A percentile compares a stretch with the other conserved stretches of the same genome.
Evolutionary conservation across 2,888 invertebrate species (phyloP).

Genomic region (Amphimallon solstitiale): DNA sequence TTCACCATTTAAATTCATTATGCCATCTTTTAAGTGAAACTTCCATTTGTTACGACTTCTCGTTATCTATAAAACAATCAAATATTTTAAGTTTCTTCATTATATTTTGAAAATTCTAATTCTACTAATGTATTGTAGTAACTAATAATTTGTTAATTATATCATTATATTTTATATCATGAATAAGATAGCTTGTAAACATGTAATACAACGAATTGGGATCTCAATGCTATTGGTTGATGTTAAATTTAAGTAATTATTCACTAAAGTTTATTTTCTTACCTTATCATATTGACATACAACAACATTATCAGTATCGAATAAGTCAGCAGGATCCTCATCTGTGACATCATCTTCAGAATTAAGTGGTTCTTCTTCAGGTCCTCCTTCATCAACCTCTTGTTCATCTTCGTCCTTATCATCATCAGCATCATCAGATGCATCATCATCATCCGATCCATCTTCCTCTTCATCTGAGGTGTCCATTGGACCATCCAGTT

Average conservation of each 20-base stretch:
- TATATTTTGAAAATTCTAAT: too few species aligned
- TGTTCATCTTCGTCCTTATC: conserved; percentile 64
- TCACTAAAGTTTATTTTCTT: conserved; percentile 40
- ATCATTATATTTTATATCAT: too few species aligned
- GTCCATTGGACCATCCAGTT: conserved; percentile 70
- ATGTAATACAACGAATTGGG: too few species aligned
- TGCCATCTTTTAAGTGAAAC: conserved; percentile 98
- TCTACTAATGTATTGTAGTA: too few species aligned
- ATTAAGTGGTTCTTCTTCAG: conserved; percentile 87
- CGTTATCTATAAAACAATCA: conserved; percentile 77
- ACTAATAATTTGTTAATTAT: too few species aligned
- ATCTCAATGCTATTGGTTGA: too few species aligned
- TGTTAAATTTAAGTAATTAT: not conserved
- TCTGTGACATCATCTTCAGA: conserved; percentile 98
- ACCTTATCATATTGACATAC: conserved; percentile 99
- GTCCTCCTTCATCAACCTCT: conserved; percentile 66
- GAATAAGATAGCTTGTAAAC: too few species aligned
- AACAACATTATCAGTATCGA: conserved; percentile 99
- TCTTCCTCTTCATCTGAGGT: conserved; percentile 81
- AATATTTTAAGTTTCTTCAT: too few species aligned
- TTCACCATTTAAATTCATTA: conserved; percentile 98
- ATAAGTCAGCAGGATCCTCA: conserved; percentile 92
- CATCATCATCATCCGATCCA: conserved; percentile 77
- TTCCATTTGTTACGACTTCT: conserved; percentile 99
- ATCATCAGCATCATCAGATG: conserved; percentile 71